Evolutionary conservation across 2,797 vertebrate genomes (phyloP), one percentile per base, ranked within the genome.

Genomic region (Taenioides sp.): DNA sequence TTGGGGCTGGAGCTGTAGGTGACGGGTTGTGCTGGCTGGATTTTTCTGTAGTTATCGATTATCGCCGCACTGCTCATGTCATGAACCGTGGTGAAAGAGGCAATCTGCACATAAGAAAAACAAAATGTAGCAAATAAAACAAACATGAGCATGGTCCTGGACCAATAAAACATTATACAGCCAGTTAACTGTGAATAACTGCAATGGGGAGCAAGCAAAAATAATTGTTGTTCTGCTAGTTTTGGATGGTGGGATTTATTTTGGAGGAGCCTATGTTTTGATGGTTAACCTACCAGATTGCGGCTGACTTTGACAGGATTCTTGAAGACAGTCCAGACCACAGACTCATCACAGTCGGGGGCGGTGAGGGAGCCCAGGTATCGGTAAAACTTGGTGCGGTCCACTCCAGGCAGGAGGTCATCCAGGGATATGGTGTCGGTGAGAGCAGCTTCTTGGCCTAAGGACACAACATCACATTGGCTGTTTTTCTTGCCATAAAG

Each of bases 271-370:
- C 18, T 52, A 6, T 52, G 49, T 52, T 20, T 6, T 52, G 49
- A 52, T 52, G 18, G 47, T 37, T 52, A n/a, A 84, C 91, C 74
- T 74, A 94, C 93, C 87, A 94, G 3, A 31, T 92, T 75, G 37
- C 14, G 61, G 82, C 87, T 91, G 80, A 95, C 75, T 90, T 80
- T 87, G 71, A 94, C 67, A 0, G 91, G 0, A 0, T 93, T 86
- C 71, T 94, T 92, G 67, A 94, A 95, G 22, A 94, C 84, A 0
- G 93, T 94, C 93, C 94, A 95, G 16, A 93, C 59, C 5, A 95
- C 92, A 10, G 71, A 84, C 72, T 95, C 92, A 0, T 83, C 34
- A 40, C 93, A 95, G 1, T 0, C 0, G 0, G 93, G 93, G 4
- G 86, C 93, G 0, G 93, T 95, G 74, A 94, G 58, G 1, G 93